phyloP scores from a whole-genome alignment of 1,140 invertebrate species.

The Drosophila triauraria region DNA sequence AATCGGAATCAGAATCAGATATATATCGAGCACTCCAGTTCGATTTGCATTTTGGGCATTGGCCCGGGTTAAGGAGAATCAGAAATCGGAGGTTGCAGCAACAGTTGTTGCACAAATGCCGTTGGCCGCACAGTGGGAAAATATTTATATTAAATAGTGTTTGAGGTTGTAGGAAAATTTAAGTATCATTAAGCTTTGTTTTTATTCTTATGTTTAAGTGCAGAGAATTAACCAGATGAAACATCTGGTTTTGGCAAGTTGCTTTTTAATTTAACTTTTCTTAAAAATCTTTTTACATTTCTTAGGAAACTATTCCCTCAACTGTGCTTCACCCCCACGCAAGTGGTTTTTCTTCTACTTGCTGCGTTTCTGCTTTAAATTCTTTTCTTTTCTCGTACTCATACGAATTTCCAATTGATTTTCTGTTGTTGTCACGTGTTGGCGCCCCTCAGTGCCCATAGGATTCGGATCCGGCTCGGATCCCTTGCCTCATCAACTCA shows the following conservation, averaged over 20 bases:
- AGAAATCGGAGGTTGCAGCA: slow-evolving; percentile 25
- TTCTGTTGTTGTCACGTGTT: slow-evolving; percentile 70
- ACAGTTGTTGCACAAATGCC: slow-evolving; percentile 55
- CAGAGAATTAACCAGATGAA: background rate
- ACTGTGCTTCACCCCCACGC: slow-evolving; percentile 33
- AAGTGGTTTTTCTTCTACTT: slow-evolving; percentile 39
- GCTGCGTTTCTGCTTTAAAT: slow-evolving; percentile 15
- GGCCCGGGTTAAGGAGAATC: slow-evolving; percentile 33
- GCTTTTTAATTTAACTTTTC: background rate
- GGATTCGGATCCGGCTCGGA: background rate
- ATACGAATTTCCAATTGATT: slow-evolving; percentile 70
- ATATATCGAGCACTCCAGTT: slow-evolving; percentile 62
- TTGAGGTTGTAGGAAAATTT: no score
- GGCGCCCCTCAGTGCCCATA: background rate
- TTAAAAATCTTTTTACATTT: no score
- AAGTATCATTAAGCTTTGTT: background rate
- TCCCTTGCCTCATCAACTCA: slow-evolving; percentile 31
- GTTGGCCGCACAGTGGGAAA: slow-evolving; percentile 36
- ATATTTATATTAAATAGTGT: background rate
- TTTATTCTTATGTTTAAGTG: no score
- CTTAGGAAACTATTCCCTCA: background rate
- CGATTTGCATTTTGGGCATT: slow-evolving; percentile 69
- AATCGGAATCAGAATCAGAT: slow-evolving; percentile 32
- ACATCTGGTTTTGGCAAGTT: no score
- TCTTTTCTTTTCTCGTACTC: slow-evolving; percentile 29